Base-by-base conservation (phyloP, 2,797 vertebrate species). In the Heterohyrax brucei region DNA sequence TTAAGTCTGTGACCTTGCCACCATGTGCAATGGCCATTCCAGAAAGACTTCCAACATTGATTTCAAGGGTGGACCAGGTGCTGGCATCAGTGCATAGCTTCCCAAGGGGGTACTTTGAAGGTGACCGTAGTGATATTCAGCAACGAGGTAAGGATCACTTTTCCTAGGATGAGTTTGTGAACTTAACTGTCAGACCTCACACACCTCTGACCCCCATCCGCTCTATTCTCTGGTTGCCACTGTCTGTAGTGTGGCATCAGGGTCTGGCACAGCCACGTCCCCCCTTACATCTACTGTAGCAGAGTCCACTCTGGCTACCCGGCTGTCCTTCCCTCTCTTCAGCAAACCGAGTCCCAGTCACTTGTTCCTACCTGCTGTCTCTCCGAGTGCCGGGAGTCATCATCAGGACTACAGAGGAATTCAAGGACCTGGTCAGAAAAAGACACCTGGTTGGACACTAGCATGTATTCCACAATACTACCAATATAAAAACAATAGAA, bases 341-440 rank as follows among this genome's bases (percentile, higher is more conserved):
- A 76, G 82, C 28, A 84, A 89, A 93, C 19, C 0, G 0, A 53
- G n/a, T 61, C 82, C 56, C 56, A 50, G 53, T 66, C n/a, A 39
- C 39, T 39, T 39, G 61, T 3, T 33, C 16, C 93, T 98, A 99
- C 99, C 99, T 99, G 99, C 96, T 99, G 99, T 96, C 99, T 99
- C 97, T 99, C 99, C 0, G 99, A 99, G 95, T 99, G 99, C 78
- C 99, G 98, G 76, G 99, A 99, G 79, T 99, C 99, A 14, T 99
- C 99, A 7, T 99, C 99, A 0, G 99, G 99, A 96, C 99, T 99
- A 94, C 99, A 99, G 46, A 99, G 98, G 96, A 99, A 99, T 98
- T 99, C 99, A 86, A 99, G 99, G 73, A 99, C 99, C 99, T 99
- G 93, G 0, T 33, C 46, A 96, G 83, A 94, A 95, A 83, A 91